Evolutionary conservation across 2,888 invertebrate species (phyloP).

Genomic region (Xanthostigma xanthostigma): DNA sequence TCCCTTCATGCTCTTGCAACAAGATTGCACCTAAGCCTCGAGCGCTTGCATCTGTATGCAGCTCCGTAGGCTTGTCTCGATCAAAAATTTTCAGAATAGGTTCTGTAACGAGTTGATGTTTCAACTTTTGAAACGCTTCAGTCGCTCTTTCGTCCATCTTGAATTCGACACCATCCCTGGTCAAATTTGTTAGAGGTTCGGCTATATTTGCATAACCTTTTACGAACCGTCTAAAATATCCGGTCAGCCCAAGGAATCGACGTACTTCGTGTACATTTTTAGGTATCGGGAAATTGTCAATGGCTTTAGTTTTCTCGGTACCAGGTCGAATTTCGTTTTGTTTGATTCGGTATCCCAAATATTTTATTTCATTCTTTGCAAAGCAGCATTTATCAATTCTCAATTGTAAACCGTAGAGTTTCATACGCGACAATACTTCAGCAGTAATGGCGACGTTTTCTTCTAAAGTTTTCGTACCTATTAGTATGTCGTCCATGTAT

Average conservation of each 20-base stretch:
- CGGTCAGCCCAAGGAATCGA: constrained; percentile 1
- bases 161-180: neutral
- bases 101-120: neutral
- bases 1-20: constrained; percentile 8
- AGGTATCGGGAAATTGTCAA: constrained; percentile 12
- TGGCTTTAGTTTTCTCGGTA: constrained; percentile 6
- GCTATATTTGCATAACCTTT: neutral
- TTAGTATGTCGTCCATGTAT: constrained; percentile 13
- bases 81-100: constrained; percentile 1
- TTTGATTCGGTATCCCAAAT: neutral
- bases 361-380: neutral
- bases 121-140: neutral
- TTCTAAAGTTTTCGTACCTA: constrained; percentile 8
- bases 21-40: constrained; percentile 11
- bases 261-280: constrained; percentile 10
- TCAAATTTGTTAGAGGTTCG: constrained; percentile 1
- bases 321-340: constrained; percentile 1
- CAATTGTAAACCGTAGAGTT: neutral
- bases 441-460: constrained; percentile 8
- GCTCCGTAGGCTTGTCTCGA: constrained; percentile 7
- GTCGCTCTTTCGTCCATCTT: neutral
- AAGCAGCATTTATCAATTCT: neutral
- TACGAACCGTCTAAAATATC: constrained; percentile 1
- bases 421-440: constrained; percentile 1
- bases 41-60: constrained; percentile 12